Conservation (phyloP, 2,113 vertebrate species). For the Otis tarda region DNA sequence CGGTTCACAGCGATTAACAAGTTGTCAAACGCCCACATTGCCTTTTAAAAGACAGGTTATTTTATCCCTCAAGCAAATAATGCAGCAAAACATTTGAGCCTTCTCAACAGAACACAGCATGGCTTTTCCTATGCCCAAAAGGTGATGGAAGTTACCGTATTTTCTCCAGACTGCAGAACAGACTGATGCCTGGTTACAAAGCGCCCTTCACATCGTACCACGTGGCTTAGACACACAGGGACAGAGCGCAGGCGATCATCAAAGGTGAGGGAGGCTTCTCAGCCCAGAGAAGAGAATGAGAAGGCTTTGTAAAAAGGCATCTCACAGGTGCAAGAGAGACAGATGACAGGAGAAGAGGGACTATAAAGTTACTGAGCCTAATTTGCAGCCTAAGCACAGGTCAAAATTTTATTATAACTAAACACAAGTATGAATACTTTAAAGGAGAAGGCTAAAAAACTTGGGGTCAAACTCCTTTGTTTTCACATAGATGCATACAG, state of each 20-base stretch:
- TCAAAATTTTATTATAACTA: neutral
- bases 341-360: neutral
- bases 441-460: neutral
- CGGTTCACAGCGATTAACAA: neutral
- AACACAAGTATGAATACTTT: neutral
- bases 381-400: neutral
- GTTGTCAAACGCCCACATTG: neutral
- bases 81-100: neutral
- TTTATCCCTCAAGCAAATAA: neutral
- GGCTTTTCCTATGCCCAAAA: neutral
- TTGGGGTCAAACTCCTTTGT: neutral
- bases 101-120: neutral
- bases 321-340: neutral
- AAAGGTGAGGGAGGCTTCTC: neutral
- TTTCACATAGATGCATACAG: neutral
- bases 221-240: rapidly evolving
- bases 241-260: neutral
- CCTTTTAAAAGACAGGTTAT: neutral
- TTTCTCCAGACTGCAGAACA: neutral
- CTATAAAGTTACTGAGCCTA: neutral
- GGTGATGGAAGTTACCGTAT: neutral
- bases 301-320: neutral
- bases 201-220: neutral
- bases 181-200: neutral
- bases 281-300: neutral